These are phyloP conservation scores for Gerosis bhagava DNA, from an alignment of 2,888 invertebrate species.

Conservation along the genomic window DNA sequence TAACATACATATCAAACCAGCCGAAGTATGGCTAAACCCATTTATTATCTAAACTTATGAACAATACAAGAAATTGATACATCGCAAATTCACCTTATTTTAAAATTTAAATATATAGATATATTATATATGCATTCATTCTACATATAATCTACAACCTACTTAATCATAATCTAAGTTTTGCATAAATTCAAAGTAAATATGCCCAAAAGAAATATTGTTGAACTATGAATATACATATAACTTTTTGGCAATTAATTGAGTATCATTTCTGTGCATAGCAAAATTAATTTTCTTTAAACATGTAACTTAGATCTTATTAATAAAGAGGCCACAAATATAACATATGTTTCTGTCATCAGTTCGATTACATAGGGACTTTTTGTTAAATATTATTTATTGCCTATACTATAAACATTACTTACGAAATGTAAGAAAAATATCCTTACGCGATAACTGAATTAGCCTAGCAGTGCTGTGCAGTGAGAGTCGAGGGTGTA, in stretches of 20 bases:
- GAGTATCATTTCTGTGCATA: conserved; percentile 84
- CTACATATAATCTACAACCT: conserved; percentile 82
- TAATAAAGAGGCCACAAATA: conserved; percentile 82
- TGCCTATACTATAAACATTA: conserved; percentile 79
- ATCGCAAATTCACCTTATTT: conserved; percentile 80
- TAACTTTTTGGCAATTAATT: conserved; percentile 84
- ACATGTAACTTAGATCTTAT: conserved; percentile 82
- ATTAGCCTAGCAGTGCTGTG: conserved; percentile 80
- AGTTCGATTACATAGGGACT: conserved; percentile 82
- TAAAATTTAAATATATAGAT: conserved; percentile 78
- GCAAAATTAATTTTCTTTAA: conserved; percentile 81
- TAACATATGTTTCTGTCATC: conserved; percentile 81
- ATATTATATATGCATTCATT: conserved; percentile 81
- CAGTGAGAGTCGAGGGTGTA: conserved; percentile 66
- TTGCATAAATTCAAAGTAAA: conserved; percentile 82
- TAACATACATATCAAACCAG: conserved; percentile 83
- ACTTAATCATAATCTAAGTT: conserved; percentile 80
- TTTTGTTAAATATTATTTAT: conserved; percentile 79
- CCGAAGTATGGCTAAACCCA: conserved; percentile 82
- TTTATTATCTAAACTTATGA: conserved; percentile 82
- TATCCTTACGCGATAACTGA: conserved; percentile 78
- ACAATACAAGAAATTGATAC: conserved; percentile 82
- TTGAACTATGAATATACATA: conserved; percentile 82
- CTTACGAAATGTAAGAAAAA: conserved; percentile 80
- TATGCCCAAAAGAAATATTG: conserved; percentile 83